Evolutionary conservation across 2,113 vertebrate genomes (phyloP), one percentile per base, ranked within the genome.

Genomic region (Macquaria australasica): DNA sequence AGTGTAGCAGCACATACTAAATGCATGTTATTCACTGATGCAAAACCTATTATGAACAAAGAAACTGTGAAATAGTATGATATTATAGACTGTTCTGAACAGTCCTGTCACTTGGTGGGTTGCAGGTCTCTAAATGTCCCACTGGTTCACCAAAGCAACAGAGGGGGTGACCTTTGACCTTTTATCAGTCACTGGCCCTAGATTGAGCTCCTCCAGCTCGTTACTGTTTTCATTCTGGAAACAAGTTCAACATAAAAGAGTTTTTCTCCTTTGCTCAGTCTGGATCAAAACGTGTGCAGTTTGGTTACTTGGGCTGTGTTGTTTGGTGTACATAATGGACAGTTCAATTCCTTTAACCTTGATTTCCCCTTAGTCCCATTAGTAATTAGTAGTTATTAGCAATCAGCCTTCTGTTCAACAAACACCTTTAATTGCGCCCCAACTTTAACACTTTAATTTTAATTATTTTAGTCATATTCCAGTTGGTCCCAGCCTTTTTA

Each of bases 111-210:
- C 3, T 62, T 34, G 4, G 25, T 37, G 2, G 10, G 9, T 55
- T 74, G 16, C 7, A 8, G 53, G 9, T 18, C 3, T 23, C 6
- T 28, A 68, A 55, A 80, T 28, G 37, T 45, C 21, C 2, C 4
- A n/a, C 16, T 53, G 70, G 43, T 67, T 63, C 10, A 63, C 51
- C 5, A 64, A 64, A 63, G 23, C 41, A 66, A 14, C 39, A 66
- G 23, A 51, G 12, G 1, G 31, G 41, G 21, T 60, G 60, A 73
- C 45, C 31, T 73, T 77, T 77, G 18, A 86, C 25, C 34, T 60
- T 20, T 28, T 41, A 55, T 23, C 21, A 43, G 34, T 34, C 8
- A 56, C 34, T 48, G 18, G 73, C 15, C 16, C 3, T 48, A n/a
- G 7, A 66, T 14, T 58, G 53, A 58, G 31, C 23, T 82, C 37